Base-by-base conservation (phyloP, 1,140 invertebrate species). In the Penaeus japonicus region DNA sequence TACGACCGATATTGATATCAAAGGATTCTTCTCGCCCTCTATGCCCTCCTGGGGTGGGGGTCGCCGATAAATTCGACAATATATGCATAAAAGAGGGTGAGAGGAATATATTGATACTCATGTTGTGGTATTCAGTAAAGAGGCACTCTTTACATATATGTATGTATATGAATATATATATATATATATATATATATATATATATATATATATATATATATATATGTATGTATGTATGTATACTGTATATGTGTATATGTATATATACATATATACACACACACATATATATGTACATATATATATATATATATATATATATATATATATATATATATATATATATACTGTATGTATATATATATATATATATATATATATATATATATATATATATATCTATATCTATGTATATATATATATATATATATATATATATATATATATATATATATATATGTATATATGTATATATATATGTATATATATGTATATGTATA, bases 351-450 rank as follows among this genome's bases (percentile, higher is more conserved):
- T 4, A 65, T 65, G 22, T 20, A 65, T 15, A 2, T 24, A 24
- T 17, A 65, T 24, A 4, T n/a, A n/a, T n/a, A n/a, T n/a, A n/a
- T 7, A 65, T 27, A 20, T 7, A 65, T 22, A 7, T 22, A 24
- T 65, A 24, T 27, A 7, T 65, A 65, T 5, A 2, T 12, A 17
- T 3, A 65, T 7, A 7, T 7, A 27, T n/a, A 59, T 24, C 5
- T 22, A 7, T 65, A 65, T 65, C 12, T 65, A 0, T 7, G 30
- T 65, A 65, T 65, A 65, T 65, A 65, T 65, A 65, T 65, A 65
- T 65, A 65, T 65, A 65, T 65, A 65, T 65, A 65, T 65, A 65
- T 65, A 65, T 65, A 65, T 65, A 65, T 65, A 65, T 65, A 65
- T 65, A 65, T 65, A 65, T 65, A 65, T 65, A 65, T 65, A 65